Evolutionary conservation across 2,113 vertebrate species (phyloP).

Genomic region (Piliocolobus tephrosceles): DNA sequence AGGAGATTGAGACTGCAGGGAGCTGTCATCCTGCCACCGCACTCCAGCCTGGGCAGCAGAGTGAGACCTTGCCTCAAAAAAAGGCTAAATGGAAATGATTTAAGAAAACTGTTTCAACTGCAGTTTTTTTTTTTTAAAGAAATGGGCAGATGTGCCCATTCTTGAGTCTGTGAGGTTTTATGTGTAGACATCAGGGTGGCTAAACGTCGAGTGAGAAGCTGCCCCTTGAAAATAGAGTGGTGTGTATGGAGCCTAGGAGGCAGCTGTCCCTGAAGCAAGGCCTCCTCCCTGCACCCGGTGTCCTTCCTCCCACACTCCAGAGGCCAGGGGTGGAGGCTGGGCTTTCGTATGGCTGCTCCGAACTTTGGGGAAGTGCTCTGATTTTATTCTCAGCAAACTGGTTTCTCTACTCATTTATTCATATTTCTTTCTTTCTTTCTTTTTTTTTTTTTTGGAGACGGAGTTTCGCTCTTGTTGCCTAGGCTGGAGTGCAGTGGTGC

Average conservation of each 20-base stretch:
- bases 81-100: background rate
- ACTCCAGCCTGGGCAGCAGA: background rate
- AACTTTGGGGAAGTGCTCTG: background rate
- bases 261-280: too few relatives aligned
- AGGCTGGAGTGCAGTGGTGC: too few relatives aligned
- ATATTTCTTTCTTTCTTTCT: background rate
- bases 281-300: too few relatives aligned
- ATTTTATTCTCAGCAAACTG: slow-evolving; percentile 17
- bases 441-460: too few relatives aligned
- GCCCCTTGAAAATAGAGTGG: background rate
- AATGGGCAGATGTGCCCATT: background rate
- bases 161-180: background rate
- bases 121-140: background rate
- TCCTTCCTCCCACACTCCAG: background rate
- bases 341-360: background rate
- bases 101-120: background rate
- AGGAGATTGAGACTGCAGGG: background rate
- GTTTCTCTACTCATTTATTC: background rate
- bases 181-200: fast-evolving
- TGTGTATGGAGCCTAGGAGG: too few relatives aligned
- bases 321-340: background rate
- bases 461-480: too few relatives aligned
- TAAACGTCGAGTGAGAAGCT: background rate
- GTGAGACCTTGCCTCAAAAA: background rate
- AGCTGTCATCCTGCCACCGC: background rate